Conservation (phyloP, 2,888 invertebrate species). For the Eupeodes luniger region DNA sequence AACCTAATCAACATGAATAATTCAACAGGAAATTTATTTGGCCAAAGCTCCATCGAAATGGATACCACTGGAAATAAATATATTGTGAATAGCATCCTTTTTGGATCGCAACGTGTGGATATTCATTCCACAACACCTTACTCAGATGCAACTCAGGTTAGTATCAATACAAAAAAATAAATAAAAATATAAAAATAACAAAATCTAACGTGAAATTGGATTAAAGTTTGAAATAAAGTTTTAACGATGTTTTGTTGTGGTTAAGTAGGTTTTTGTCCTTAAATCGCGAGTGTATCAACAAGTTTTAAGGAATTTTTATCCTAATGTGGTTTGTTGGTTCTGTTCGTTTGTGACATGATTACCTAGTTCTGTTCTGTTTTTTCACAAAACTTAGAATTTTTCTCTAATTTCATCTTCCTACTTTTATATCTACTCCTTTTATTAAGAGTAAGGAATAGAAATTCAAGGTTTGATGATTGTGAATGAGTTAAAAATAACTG, state of each 20-base stretch:
- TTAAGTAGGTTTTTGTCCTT: too few species aligned
- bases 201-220: background rate
- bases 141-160: slow-evolving; percentile 98
- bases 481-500: too few species aligned
- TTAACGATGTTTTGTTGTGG: background rate
- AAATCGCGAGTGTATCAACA: too few species aligned
- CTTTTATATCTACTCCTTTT: too few species aligned
- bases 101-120: slow-evolving; percentile 96
- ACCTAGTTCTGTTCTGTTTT: too few species aligned
- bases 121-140: slow-evolving; percentile 97
- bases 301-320: too few species aligned
- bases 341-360: too few species aligned
- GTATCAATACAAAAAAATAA: slow-evolving; percentile 79
- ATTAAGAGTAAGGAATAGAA: too few species aligned
- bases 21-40: slow-evolving; percentile 51
- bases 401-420: too few species aligned
- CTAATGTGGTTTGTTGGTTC: too few species aligned
- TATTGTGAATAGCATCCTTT: slow-evolving; percentile 85
- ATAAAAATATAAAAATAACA: background rate
- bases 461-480: too few species aligned
- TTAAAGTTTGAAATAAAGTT: background rate
- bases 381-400: too few species aligned
- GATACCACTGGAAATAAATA: slow-evolving; percentile 59
- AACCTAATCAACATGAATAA: slow-evolving; percentile 73
- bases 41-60: slow-evolving; percentile 52